phyloP scores from a whole-genome alignment of 23 tunicate species.

The Styela clava region DNA sequence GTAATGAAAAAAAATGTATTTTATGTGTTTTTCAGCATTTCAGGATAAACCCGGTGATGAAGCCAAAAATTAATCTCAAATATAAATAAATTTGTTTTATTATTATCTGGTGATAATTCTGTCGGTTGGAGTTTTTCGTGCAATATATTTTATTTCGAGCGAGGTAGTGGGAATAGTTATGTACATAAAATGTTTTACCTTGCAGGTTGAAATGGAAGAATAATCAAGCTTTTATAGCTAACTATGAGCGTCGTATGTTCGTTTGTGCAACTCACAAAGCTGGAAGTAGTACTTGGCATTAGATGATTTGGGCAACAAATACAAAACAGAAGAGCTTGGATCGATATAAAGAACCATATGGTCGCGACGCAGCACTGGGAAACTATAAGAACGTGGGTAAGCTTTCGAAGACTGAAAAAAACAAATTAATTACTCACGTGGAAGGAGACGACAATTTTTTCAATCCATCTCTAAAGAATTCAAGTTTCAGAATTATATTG shows the following conservation, averaged over 20 bases:
- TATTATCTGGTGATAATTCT: no score
- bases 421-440: not conserved
- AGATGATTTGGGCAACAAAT: slow-evolving; percentile 1
- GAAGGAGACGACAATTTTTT: not conserved
- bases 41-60: no score
- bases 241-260: not conserved
- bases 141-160: no score
- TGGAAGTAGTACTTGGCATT: slow-evolving; percentile 2
- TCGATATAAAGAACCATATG: not conserved
- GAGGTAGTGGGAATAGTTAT: no score
- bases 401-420: not conserved
- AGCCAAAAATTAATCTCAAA: no score
- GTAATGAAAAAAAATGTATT: no score
- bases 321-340: not conserved
- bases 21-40: no score
- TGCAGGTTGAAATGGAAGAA: not conserved
- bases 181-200: no score
- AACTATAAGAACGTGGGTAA: not conserved
- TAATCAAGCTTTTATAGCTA: not conserved
- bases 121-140: no score
- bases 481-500: slow-evolving; percentile 1
- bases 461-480: not conserved
- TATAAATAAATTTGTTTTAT: no score
- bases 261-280: slow-evolving; percentile 5
- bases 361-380: not conserved